Percentiles rank a stretch among this genome's conserved stretches.
Conservation (phyloP, 1,140 invertebrate species). For the Sycophila sp. region DNA sequence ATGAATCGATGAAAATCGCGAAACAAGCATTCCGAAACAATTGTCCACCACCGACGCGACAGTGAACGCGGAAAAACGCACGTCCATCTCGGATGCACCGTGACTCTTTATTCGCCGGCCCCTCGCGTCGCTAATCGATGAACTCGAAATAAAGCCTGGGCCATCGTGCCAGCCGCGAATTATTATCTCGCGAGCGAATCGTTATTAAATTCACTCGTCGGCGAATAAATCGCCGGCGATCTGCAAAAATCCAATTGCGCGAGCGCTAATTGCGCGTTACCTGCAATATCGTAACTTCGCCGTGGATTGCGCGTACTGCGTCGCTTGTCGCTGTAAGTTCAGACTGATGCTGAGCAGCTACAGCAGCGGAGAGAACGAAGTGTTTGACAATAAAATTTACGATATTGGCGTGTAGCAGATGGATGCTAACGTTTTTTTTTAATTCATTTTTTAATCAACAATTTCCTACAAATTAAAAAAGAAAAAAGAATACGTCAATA, state of each 20-base stretch:
- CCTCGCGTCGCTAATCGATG: background rate
- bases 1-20: slow-evolving; percentile 6
- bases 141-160: slow-evolving; percentile 28
- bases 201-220: slow-evolving; percentile 30
- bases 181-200: slow-evolving; percentile 23
- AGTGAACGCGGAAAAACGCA: background rate
- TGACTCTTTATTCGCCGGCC: background rate
- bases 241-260: slow-evolving; percentile 34
- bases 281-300: slow-evolving; percentile 34
- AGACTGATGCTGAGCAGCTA: too few species aligned
- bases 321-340: too few species aligned
- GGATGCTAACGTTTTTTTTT: too few species aligned
- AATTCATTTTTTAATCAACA: too few species aligned
- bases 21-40: too few species aligned
- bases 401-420: too few species aligned
- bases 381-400: too few species aligned
- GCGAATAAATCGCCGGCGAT: slow-evolving; percentile 30
- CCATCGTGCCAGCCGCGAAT: background rate
- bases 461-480: too few species aligned
- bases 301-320: background rate
- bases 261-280: slow-evolving; percentile 32
- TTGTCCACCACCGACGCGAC: background rate
- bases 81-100: background rate
- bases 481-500: too few species aligned
- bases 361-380: too few species aligned